A percentile compares a stretch with the other conserved stretches of the same genome.
phyloP scores from a whole-genome alignment of 64 coral and sea anemone species.

The Actinia tenebrosa region DNA sequence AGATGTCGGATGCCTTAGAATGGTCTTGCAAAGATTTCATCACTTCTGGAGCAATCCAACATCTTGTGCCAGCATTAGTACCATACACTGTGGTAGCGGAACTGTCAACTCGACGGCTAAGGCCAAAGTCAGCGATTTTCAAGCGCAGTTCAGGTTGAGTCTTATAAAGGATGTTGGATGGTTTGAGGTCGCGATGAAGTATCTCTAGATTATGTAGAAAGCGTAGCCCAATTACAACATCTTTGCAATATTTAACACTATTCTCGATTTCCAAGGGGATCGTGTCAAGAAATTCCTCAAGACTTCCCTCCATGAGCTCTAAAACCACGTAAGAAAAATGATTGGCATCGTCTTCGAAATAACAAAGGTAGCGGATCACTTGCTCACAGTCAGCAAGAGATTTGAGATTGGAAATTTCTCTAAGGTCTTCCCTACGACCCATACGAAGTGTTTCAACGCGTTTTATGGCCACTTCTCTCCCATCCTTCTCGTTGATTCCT shows the following conservation, averaged over 20 bases:
- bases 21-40: too few species aligned
- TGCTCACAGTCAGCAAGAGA: not conserved
- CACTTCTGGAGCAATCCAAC: too few species aligned
- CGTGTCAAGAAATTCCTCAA: not conserved
- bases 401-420: not conserved
- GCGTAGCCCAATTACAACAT: not conserved
- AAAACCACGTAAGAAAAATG: not conserved
- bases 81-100: too few species aligned
- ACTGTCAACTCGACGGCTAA: not conserved
- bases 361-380: not conserved
- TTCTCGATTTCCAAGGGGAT: not conserved
- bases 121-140: not conserved
- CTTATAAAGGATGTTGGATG: not conserved
- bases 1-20: constrained; percentile 23
- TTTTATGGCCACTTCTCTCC: not conserved
- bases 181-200: not conserved
- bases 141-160: not conserved
- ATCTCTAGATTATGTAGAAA: not conserved
- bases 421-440: not conserved
- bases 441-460: not conserved
- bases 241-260: not conserved
- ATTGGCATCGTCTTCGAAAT: not conserved
- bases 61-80: too few species aligned
- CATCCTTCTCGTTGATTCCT: not conserved
- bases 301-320: not conserved